Evolutionary conservation across 2,113 vertebrate genomes (phyloP), one percentile per base, ranked within the genome.

Genomic region (Oryzias woworae): DNA sequence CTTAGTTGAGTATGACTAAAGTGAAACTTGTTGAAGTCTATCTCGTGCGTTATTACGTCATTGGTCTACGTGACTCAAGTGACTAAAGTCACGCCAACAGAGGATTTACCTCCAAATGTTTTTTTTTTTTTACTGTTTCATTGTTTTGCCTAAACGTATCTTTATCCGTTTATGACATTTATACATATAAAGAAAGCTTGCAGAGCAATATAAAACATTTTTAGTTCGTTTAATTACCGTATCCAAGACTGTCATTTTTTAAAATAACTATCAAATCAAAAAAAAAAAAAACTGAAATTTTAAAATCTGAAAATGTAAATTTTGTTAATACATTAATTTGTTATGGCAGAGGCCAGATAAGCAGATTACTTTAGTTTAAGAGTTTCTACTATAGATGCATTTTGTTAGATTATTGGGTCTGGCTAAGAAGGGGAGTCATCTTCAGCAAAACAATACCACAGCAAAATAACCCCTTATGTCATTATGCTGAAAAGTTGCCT

Each of bases 391-490:
- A 36, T 8, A 8, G 1, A 36, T 36, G 2, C 6, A 31, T 31
- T 31, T 31, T 7, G 1, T 7, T 31, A 36, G 31, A 1, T 36
- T 7, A 36, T 36, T 66, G 26, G 17, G 15, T 47, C 17, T 26
- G 22, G 8, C 13, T 28, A 0, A 58, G n/a, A 75, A 14, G n/a
- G 10, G 15, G 18, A 22, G n/a, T 14, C n/a, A 44, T 24, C 53
- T n/a, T 14, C 66, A 58, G 43, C 53, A 46, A 63, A 68, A 54
- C 20, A 17, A 31, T 71, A 55, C 54, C 18, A 4, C n/a, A 47
- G 36, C 16, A 12, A 51, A 48, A 66, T 15, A 42, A 14, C 4
- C 18, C 70, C 77, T 83, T 80, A 82, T 87, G 62, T 83, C 26
- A 51, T 55, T 50, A 53, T 71, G 69, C 15, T 4, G 81, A 53